Evolutionary conservation across 2,888 invertebrate genomes (phyloP).

Genomic region (Buathra laborator): DNA sequence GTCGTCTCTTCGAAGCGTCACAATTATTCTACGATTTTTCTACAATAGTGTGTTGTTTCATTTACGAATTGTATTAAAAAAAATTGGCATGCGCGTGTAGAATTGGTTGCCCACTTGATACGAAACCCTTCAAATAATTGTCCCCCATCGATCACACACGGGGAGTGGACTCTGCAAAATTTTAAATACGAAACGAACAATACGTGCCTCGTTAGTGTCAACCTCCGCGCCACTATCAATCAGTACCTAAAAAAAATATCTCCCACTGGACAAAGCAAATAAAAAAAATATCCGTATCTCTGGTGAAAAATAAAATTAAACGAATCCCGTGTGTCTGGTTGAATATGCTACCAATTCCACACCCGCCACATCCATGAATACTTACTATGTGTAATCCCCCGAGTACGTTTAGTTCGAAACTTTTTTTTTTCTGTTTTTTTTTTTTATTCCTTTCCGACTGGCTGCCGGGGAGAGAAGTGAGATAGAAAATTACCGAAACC

Average conservation of each 20-base stretch:
- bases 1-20: too few species aligned
- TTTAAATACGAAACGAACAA: slow-evolving; percentile 19
- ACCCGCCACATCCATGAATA: slow-evolving; percentile 3
- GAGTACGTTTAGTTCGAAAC: slow-evolving; percentile 40
- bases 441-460: slow-evolving; percentile 8
- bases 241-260: slow-evolving; percentile 21
- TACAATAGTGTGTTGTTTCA: neutral
- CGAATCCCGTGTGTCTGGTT: slow-evolving; percentile 25
- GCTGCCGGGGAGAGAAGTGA: slow-evolving; percentile 12
- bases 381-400: slow-evolving; percentile 36
- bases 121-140: neutral
- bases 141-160: neutral
- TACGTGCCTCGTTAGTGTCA: slow-evolving; percentile 50
- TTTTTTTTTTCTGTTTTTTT: slow-evolving; percentile 9
- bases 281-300: slow-evolving; percentile 3
- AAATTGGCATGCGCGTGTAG: neutral
- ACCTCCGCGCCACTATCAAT: slow-evolving; percentile 9
- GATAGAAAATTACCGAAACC: slow-evolving; percentile 62
- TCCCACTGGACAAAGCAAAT: slow-evolving; percentile 4
- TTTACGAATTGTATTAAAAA: neutral
- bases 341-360: slow-evolving; percentile 30
- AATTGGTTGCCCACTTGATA: neutral
- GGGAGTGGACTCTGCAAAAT: neutral
- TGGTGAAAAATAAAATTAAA: slow-evolving; percentile 45
- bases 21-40: neutral